These are phyloP conservation scores for Sebastes diploproa DNA, from an alignment of 2,797 vertebrate genomes.

Conservation along the genomic window DNA sequence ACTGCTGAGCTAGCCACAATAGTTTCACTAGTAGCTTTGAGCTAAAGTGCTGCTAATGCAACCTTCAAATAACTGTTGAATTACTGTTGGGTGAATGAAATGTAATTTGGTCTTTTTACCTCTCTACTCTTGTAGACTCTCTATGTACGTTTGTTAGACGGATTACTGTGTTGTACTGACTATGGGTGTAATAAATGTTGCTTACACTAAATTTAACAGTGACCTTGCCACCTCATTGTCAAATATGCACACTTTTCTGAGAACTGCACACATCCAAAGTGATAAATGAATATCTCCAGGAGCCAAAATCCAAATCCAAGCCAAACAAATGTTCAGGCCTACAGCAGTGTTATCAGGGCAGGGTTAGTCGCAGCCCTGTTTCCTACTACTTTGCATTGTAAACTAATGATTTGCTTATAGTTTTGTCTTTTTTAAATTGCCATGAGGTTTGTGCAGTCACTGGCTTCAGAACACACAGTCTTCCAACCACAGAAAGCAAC, in stretches of 20 bases:
- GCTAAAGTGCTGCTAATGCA: not conserved
- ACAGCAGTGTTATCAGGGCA: not conserved
- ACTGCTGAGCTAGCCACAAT: not conserved
- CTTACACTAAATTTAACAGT: not conserved
- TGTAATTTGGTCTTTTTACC: not conserved
- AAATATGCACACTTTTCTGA: not conserved
- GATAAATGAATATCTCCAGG: not conserved
- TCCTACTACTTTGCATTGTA: constrained; percentile 6
- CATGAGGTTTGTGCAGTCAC: not conserved
- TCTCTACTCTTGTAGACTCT: not conserved
- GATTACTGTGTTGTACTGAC: not conserved
- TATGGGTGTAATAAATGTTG: not conserved
- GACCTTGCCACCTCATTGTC: not conserved
- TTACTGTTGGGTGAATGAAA: not conserved
- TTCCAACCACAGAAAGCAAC: not conserved
- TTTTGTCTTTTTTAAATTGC: not conserved
- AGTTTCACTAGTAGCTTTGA: not conserved
- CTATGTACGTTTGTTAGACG: not conserved
- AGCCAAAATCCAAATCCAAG: not conserved
- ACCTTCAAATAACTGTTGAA: not conserved
- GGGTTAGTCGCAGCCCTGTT: not conserved
- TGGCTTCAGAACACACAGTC: not conserved
- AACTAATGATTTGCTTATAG: constrained; percentile 7
- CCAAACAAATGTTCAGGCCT: not conserved
- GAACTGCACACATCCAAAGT: not conserved